Conservation (phyloP, 30 jellyfish, hydroid and myxozoan genomes). For the Turritopsis dohrnii region DNA sequence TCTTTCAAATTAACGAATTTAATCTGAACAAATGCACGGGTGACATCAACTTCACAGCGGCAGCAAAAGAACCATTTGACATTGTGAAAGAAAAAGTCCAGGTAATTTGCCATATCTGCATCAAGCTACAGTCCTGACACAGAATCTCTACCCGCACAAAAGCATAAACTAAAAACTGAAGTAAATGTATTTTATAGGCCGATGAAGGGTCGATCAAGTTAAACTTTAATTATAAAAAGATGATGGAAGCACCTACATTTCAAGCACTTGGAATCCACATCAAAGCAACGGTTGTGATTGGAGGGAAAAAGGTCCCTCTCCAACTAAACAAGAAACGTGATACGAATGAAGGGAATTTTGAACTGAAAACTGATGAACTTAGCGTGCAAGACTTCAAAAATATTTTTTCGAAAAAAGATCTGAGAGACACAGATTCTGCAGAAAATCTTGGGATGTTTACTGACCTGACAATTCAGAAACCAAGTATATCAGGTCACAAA, state of each 20-base stretch:
- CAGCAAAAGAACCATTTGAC: conserved; percentile 15
- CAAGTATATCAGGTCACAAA: not conserved
- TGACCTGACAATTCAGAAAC: not conserved
- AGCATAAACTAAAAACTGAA: not conserved
- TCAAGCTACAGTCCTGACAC: too few species aligned
- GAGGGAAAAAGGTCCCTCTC: not conserved
- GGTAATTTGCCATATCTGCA: not conserved
- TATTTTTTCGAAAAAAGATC: not conserved
- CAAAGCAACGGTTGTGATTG: not conserved
- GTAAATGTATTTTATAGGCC: not conserved
- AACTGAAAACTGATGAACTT: not conserved
- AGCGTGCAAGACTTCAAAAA: not conserved
- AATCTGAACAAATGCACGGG: conserved; percentile 20
- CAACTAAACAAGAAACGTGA: not conserved
- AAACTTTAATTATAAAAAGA: not conserved
- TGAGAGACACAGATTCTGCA: not conserved
- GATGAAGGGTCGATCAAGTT: not conserved
- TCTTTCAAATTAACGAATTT: conserved; percentile 3
- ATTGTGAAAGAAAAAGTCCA: conserved; percentile 8
- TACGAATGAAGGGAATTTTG: not conserved
- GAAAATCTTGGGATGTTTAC: conserved; percentile 4
- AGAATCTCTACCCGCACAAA: too few species aligned
- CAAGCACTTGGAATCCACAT: not conserved
- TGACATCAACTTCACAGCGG: conserved; percentile 7
- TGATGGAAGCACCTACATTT: not conserved